A percentile compares a stretch with the other conserved stretches of the same genome.
These are phyloP conservation scores for Valencia hispanica DNA, from an alignment of 2,797 vertebrate species.

Conservation along the genomic window DNA sequence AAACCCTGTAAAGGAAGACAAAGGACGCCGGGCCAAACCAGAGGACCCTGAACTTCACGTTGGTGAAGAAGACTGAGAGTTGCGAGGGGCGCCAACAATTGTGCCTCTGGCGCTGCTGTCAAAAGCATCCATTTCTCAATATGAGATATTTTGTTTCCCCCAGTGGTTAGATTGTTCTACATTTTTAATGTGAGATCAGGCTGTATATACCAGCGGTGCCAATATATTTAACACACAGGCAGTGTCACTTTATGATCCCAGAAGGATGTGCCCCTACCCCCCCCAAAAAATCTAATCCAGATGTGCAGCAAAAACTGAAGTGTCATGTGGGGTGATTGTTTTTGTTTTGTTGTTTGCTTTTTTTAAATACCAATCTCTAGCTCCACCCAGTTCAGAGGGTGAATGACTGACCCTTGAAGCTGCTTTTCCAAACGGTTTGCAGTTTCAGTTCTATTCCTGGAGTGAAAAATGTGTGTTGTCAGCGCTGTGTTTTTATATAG, in stretches of 20 bases:
- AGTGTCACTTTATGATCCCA: neutral
- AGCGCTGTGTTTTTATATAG: slow-evolving; percentile 63
- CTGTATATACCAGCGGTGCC: too few species aligned
- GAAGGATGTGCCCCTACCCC: too few species aligned
- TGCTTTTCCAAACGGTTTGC: slow-evolving; percentile 46
- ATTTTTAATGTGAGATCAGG: neutral
- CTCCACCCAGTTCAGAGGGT: neutral
- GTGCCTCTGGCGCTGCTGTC: too few species aligned
- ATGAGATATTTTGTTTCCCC: too few species aligned
- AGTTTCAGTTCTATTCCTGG: slow-evolving; percentile 72
- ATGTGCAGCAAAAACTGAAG: neutral
- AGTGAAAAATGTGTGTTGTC: slow-evolving; percentile 61
- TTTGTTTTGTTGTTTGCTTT: too few species aligned
- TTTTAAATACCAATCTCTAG: neutral
- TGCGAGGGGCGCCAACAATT: too few species aligned
- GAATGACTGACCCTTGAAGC: slow-evolving; percentile 7
- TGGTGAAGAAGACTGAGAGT: too few species aligned
- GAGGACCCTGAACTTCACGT: too few species aligned
- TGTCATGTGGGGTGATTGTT: neutral
- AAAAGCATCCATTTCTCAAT: too few species aligned
- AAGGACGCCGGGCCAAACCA: too few species aligned
- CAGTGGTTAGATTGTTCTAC: neutral
- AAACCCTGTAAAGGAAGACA: too few species aligned
- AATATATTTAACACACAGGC: too few species aligned
- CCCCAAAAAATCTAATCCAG: neutral